Conservation (phyloP, 2,888 invertebrate genomes). For the Furcula furcula region DNA sequence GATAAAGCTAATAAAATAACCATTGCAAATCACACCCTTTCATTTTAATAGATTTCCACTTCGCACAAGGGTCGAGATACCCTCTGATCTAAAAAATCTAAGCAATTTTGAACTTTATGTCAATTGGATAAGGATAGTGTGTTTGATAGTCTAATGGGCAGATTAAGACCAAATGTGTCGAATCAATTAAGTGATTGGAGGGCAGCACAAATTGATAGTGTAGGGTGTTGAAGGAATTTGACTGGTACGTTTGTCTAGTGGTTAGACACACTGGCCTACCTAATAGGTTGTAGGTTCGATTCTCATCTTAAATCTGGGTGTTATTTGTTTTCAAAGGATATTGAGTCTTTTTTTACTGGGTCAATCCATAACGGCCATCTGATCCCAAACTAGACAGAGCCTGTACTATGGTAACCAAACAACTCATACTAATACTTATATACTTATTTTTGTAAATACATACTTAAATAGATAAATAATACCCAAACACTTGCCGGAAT, state of each 20-base stretch:
- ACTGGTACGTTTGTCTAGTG: neutral
- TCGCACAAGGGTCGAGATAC: conserved; percentile 32
- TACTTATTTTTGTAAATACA: too few relatives aligned
- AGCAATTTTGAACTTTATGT: conserved; percentile 13
- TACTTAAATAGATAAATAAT: too few relatives aligned
- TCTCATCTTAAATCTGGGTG: too few relatives aligned
- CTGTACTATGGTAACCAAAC: too few relatives aligned
- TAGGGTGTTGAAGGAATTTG: conserved; percentile 20
- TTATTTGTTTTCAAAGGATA: too few relatives aligned
- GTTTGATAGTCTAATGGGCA: conserved; percentile 10
- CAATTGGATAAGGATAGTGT: neutral
- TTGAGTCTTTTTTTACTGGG: too few relatives aligned
- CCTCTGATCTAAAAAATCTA: conserved; percentile 2
- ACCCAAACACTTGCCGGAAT: too few relatives aligned
- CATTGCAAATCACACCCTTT: conserved; percentile 74
- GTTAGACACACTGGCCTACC: too few relatives aligned
- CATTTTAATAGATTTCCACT: conserved; percentile 58
- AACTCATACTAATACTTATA: too few relatives aligned
- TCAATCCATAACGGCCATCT: too few relatives aligned
- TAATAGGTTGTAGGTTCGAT: too few relatives aligned
- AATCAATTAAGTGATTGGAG: conserved; percentile 74
- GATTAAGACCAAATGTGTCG: conserved; percentile 50
- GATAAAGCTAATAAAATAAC: conserved; percentile 73
- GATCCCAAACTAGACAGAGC: too few relatives aligned
- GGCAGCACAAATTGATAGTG: conserved; percentile 31